A percentile compares a stretch with the other conserved stretches of the same genome.
phyloP scores from a whole-genome alignment of 1,140 invertebrate species.

The Himalopsyche phryganea region DNA sequence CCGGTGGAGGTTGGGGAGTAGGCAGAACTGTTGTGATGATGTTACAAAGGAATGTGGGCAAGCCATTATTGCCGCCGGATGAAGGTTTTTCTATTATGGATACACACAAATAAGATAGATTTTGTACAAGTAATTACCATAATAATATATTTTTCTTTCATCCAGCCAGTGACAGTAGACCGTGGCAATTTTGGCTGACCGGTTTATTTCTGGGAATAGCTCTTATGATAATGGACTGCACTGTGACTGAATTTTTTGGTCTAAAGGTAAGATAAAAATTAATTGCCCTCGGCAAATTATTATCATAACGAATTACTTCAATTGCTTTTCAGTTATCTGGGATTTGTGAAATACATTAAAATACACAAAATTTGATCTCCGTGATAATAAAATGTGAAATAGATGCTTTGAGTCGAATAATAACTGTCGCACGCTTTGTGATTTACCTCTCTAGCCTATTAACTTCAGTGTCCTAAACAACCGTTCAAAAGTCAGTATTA shows the following conservation, averaged over 20 bases:
- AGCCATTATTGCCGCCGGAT: slow-evolving; percentile 5
- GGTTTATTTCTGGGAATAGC: neutral
- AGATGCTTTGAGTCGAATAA: no score
- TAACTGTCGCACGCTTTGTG: no score
- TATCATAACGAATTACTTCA: no score
- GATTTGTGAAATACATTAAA: no score
- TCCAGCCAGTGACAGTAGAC: neutral
- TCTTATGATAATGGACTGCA: slow-evolving; percentile 8
- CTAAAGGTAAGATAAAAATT: slow-evolving; percentile 5
- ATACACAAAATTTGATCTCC: no score
- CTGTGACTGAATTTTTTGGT: slow-evolving; percentile 5
- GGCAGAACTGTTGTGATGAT: slow-evolving; percentile 3
- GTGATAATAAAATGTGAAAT: no score
- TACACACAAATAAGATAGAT: neutral
- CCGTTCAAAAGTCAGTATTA: no score
- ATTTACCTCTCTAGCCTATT: no score
- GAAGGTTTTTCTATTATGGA: neutral
- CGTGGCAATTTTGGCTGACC: slow-evolving; percentile 2
- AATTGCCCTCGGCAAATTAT: no score
- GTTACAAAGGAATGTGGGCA: slow-evolving; percentile 6
- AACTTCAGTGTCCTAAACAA: no score
- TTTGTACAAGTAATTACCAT: no score
- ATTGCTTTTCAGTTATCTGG: no score
- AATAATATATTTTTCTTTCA: neutral
- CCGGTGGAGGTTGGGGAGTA: slow-evolving; percentile 10